A percentile compares a stretch with the other conserved stretches of the same genome.
Evolutionary conservation across 2,888 invertebrate species (phyloP).

Genomic region (Nephrotoma flavescens): DNA sequence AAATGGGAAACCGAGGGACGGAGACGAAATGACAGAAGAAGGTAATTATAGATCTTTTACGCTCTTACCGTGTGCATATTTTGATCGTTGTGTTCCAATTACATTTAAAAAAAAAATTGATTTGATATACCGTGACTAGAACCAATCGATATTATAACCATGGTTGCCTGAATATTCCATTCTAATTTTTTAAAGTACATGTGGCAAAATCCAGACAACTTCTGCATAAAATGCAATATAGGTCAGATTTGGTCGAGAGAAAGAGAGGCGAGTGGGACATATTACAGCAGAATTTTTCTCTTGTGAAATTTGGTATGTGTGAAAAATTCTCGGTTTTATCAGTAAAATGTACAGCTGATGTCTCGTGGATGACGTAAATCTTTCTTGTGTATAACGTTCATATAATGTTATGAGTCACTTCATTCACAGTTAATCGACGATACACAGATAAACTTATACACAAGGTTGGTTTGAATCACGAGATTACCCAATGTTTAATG

Average conservation of each 20-base stretch:
- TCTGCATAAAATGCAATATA: neutral
- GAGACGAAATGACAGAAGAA: slow-evolving; percentile 29
- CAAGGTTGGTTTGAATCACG: neutral
- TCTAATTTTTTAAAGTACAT: neutral
- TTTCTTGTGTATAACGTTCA: neutral
- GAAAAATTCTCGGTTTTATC: neutral
- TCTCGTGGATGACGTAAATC: neutral
- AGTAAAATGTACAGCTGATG: neutral
- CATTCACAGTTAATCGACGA: neutral
- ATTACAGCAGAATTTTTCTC: neutral
- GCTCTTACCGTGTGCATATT: too few relatives aligned
- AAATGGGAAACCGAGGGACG: slow-evolving; percentile 46
- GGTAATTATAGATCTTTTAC: slow-evolving; percentile 5
- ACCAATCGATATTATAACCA: neutral
- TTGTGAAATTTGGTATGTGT: neutral
- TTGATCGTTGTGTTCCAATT: neutral
- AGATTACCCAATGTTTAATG: neutral
- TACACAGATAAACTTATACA: neutral
- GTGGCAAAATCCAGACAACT: neutral
- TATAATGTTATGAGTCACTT: neutral
- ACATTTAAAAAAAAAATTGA: neutral
- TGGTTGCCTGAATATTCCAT: neutral
- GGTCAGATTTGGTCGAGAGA: neutral
- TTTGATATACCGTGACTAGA: neutral
- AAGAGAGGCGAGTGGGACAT: neutral